These are phyloP conservation scores for Syngnathus floridae DNA, from an alignment of 2,113 vertebrate species.

Conservation along the genomic window DNA sequence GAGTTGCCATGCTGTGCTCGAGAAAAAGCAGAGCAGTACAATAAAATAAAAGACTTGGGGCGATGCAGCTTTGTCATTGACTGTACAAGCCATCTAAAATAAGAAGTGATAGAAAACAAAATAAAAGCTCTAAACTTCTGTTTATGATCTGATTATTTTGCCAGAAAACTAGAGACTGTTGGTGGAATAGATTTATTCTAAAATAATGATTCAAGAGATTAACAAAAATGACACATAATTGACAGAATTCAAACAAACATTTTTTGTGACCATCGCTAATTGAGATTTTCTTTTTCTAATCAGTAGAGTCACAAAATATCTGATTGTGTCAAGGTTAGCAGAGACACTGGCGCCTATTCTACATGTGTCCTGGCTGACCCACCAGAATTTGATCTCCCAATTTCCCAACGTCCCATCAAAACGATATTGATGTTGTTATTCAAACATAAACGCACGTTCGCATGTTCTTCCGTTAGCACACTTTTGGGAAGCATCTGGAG, in stretches of 20 bases:
- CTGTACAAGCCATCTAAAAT: background rate
- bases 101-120: background rate
- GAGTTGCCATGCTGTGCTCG: background rate
- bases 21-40: background rate
- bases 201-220: background rate
- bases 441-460: background rate
- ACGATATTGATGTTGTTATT: background rate
- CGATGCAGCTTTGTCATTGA: background rate
- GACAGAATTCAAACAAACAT: background rate
- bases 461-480: background rate
- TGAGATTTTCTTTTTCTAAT: background rate
- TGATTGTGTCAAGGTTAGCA: background rate
- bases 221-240: background rate
- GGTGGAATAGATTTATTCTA: background rate
- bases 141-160: background rate
- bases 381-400: no score
- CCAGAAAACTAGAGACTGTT: background rate
- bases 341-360: background rate
- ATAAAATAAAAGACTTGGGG: background rate
- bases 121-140: background rate
- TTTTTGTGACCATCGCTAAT: background rate
- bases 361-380: background rate
- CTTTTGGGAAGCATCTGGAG: constrained; percentile 6
- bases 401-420: background rate
- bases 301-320: background rate